Conservation (phyloP, 2,797 vertebrate species). For the Cuniculus paca region DNA sequence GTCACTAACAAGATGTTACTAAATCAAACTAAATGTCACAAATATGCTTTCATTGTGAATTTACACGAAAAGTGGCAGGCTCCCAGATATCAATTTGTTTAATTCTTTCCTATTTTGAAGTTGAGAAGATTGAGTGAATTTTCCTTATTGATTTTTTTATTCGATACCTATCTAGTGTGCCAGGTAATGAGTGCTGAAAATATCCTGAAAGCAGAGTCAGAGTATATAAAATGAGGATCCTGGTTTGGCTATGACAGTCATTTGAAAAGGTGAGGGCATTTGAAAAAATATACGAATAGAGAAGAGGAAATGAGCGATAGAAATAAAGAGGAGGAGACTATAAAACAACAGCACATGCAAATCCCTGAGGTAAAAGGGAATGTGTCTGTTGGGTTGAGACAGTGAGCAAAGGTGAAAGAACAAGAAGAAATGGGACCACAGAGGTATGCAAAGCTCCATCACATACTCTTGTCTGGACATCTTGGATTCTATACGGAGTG, state of each 20-base stretch:
- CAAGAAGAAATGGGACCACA: not conserved
- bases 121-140: not conserved
- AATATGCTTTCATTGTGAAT: not conserved
- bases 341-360: not conserved
- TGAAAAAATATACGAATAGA: not conserved
- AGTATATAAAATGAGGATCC: not conserved
- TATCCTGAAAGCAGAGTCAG: not conserved
- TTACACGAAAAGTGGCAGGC: not conserved
- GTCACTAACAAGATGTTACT: not conserved
- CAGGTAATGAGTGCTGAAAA: not conserved
- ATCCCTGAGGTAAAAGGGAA: not conserved
- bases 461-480: not conserved
- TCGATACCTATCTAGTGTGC: not conserved
- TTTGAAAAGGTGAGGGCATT: not conserved
- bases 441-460: not conserved
- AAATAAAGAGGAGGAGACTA: not conserved
- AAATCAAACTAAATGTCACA: not conserved
- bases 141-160: not conserved
- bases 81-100: not conserved
- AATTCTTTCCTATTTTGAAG: conserved; percentile 5
- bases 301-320: not conserved
- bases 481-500: not conserved
- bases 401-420: not conserved
- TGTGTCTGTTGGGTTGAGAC: not conserved
- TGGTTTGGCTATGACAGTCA: not conserved